Conservation (phyloP, 2,797 vertebrate genomes). For the Phoeniculus purpureus region DNA sequence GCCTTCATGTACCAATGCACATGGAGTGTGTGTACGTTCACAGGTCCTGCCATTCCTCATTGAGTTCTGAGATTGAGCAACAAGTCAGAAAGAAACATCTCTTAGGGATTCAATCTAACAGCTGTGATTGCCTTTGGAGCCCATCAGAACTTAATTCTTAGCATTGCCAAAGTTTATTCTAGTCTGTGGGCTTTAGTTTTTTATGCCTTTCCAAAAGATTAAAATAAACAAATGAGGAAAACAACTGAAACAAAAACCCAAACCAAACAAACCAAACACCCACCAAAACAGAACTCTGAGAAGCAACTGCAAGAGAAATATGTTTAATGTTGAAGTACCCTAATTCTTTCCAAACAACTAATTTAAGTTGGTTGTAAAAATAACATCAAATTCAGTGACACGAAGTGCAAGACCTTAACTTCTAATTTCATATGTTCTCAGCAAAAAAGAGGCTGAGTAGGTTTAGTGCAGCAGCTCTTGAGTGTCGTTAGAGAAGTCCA, state of each 20-base stretch:
- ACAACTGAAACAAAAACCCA: background rate
- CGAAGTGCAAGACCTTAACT: background rate
- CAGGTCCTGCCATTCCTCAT: background rate
- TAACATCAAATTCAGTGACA: background rate
- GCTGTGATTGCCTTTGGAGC: background rate
- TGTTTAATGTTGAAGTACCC: background rate
- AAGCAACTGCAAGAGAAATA: conserved; percentile 24
- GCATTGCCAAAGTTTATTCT: conserved; percentile 9
- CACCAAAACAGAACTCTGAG: conserved; percentile 10
- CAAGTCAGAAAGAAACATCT: background rate
- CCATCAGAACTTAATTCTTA: background rate
- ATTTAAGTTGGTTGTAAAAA: background rate
- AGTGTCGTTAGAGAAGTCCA: background rate
- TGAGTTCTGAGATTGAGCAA: background rate
- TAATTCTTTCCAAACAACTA: conserved; percentile 4
- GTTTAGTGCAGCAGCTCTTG: background rate
- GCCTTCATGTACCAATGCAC: background rate
- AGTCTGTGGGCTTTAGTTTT: background rate
- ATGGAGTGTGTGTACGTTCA: background rate
- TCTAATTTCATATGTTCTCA: background rate
- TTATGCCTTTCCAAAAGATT: background rate
- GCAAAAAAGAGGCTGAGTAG: background rate
- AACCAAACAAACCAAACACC: background rate
- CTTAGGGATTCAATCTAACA: background rate
- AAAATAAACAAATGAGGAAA: background rate